Percentiles rank a stretch among this genome's conserved stretches.
Conservation (phyloP, 30 jellyfish, hydroid and myxozoan species). For the Morbakka virulenta region DNA sequence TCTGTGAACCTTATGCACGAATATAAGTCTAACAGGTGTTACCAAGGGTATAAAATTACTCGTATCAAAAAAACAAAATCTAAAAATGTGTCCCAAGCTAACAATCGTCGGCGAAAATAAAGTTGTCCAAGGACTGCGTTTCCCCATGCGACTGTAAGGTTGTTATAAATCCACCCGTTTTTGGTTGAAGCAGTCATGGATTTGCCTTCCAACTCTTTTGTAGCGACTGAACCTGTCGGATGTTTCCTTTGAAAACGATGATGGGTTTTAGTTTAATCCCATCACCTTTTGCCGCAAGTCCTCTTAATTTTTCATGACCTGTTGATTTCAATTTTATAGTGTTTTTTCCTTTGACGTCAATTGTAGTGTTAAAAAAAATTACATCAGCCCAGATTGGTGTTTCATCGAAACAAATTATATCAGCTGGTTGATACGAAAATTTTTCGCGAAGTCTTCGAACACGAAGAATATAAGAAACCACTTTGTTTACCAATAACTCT, state of each 20-base stretch:
- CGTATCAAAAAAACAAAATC: too few relatives aligned
- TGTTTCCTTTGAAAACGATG: slow-evolving; percentile 2
- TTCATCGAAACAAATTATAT: too few relatives aligned
- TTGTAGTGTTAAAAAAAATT: not conserved
- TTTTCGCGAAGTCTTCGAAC: too few relatives aligned
- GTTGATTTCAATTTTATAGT: slow-evolving; percentile 1
- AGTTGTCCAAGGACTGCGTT: slow-evolving; percentile 1
- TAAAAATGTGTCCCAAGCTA: slow-evolving; percentile 17
- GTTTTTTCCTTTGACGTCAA: not conserved
- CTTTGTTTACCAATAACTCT: not conserved
- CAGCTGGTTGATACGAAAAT: too few relatives aligned
- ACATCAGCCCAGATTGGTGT: not conserved
- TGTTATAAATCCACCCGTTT: slow-evolving; percentile 2
- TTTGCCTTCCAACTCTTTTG: not conserved
- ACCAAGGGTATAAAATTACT: too few relatives aligned
- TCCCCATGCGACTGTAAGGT: not conserved
- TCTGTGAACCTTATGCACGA: too few relatives aligned
- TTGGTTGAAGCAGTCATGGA: not conserved
- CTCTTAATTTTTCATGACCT: not conserved
- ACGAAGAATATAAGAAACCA: not conserved
- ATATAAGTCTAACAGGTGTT: too few relatives aligned
- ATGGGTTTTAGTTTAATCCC: not conserved
- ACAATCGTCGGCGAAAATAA: not conserved
- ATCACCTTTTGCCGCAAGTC: too few relatives aligned
- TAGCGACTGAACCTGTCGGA: not conserved